Base-by-base conservation (phyloP, 2,113 vertebrate species). In the Charina bottae region DNA sequence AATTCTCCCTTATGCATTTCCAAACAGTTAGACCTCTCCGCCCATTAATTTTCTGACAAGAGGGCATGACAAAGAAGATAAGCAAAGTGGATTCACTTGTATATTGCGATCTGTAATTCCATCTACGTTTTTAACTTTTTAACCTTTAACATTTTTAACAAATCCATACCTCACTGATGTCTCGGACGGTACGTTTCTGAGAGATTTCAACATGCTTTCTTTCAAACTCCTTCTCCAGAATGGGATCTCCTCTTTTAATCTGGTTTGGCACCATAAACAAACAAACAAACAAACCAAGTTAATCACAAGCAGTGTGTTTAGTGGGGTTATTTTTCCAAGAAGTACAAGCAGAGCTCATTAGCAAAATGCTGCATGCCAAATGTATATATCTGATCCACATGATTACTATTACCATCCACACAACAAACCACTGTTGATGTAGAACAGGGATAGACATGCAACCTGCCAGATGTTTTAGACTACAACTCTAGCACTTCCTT, bases 141-240 rank as follows among this genome's bases (percentile, higher is more conserved):
- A 11, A 28, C 24, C 28, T 62, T 62, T 28, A 11, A 62, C 8
- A 17, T 24, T 78, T 78, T 78, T 23, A 0, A 89, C 53, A 90
- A 17, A 53, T 90, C 96, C 96, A 90, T 93, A 99, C 99, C 97
- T 98, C 97, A 83, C 96, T 95, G 24, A 97, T 89, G 4, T 94
- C 85, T 6, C 94, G 97, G 85, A 97, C 90, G 42, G 98, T 85
- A 60, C 98, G 97, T 62, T 92, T 97, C n/a, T 93, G 93, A 78
- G 87, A 98, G 62, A 97, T 92, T 95, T 96, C 90, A 2, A 96
- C 91, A 88, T 92, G 2, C 24, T 85, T 94, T 90, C 97, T 96
- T 89, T 96, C 95, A 94, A 97, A 97, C 92, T 98, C 97, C 6
- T 96, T 93, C 55, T 97, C 96, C 15, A 90, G 6, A 12, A 95